These are phyloP conservation scores for Archocentrus centrarchus DNA, from an alignment of 2,113 vertebrate species.

Conservation along the genomic window DNA sequence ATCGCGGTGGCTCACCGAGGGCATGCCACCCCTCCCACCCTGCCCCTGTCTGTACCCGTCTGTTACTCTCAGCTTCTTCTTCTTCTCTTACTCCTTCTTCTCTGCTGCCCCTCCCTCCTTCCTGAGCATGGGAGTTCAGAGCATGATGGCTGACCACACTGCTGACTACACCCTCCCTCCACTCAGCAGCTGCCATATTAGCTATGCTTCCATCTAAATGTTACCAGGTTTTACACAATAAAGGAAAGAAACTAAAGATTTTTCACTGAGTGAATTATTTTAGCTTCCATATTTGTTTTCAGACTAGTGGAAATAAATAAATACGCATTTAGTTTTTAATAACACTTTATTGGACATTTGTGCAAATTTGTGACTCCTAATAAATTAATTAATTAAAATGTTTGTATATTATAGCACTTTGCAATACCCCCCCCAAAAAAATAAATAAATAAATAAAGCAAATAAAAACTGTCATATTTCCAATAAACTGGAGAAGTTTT, in stretches of 20 bases:
- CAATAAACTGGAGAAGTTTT: background rate
- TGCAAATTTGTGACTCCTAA: background rate
- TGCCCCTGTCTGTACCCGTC: conserved; percentile 2
- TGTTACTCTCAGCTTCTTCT: conserved; percentile 23
- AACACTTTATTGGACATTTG: background rate
- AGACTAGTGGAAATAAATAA: too few species aligned
- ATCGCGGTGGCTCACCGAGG: conserved; percentile 80
- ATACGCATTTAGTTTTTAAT: rapidly evolving
- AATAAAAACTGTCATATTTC: rapidly evolving
- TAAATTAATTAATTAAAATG: background rate
- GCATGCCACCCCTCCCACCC: conserved; percentile 62
- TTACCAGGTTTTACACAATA: rapidly evolving
- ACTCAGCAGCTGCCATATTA: conserved; percentile 23
- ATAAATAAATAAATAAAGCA: too few species aligned
- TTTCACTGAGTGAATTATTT: background rate
- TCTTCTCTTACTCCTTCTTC: background rate
- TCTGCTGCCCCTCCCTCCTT: background rate
- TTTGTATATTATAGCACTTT: background rate
- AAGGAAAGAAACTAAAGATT: background rate
- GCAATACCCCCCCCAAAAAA: background rate
- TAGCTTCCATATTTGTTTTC: too few species aligned
- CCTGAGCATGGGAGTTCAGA: conserved; percentile 68
- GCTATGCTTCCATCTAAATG: conserved; percentile 46
- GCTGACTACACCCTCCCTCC: conserved; percentile 4
- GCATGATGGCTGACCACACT: conserved; percentile 62